Base-by-base conservation (phyloP, 2,797 vertebrate species). In the Leuciscus waleckii region DNA sequence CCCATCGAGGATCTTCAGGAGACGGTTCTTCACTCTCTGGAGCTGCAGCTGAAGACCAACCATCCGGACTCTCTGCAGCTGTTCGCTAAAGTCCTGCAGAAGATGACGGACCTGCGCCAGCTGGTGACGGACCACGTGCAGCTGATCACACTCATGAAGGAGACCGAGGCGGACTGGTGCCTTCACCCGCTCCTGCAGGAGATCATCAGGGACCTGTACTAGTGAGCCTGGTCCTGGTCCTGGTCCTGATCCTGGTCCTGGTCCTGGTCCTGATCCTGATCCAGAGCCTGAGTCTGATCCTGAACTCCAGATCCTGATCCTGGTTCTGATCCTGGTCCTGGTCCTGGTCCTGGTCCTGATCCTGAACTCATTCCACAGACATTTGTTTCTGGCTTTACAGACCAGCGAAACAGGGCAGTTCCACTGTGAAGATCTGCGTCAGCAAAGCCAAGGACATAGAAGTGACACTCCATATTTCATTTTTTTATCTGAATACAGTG, bases 31-130 rank as follows among this genome's bases (percentile, higher is more conserved):
- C 98, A 99, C 79, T 96, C 98, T 1, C 92, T 99, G 90, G 98
- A 99, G 94, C 96, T 99, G 78, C 98, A 99, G 93, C 96, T 99
- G 54, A 99, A 99, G 93, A 91, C 97, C 68, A 98, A 96, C 93
- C 98, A 99, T 89, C 98, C 98, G 0, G 98, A 99, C 90, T 97
- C 97, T 2, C 95, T 97, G 7, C 98, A 99, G 88, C 96, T 99
- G 73, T 99, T 99, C 46, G 98, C 98, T 92, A 99, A 98, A 92
- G 92, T 99, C 92, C 97, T 99, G 54, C 98, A 99, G 95, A 99
- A 99, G 94, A 99, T 99, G 98, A 99, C 98, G 6, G 98, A 99
- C 95, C 96, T 99, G 91, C 95, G 98, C 88, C 98, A 99, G 94
- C 97, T 99, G 26, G 98, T 99, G 85, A 97, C 98, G 0, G 95